Evolutionary conservation across 2,113 vertebrate species (phyloP).

Genomic region (Coryphaenoides rupestris): DNA sequence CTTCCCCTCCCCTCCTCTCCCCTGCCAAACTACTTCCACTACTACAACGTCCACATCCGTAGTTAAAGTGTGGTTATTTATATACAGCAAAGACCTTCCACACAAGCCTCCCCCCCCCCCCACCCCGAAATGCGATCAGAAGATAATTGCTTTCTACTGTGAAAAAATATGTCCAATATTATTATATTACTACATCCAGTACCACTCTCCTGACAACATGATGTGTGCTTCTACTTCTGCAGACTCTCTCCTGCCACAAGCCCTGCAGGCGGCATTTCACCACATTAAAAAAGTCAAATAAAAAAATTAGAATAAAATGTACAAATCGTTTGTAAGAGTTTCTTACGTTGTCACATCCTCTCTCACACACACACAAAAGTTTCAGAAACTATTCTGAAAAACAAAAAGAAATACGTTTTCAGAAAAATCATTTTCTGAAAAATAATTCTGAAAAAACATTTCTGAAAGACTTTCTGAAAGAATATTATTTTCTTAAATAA

Average conservation of each 20-base stretch:
- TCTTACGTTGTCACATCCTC: background rate
- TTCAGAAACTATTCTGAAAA: too few species aligned
- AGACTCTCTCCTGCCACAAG: constrained; percentile 3
- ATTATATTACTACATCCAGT: constrained; percentile 15
- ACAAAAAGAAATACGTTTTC: too few species aligned
- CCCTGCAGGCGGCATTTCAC: too few species aligned
- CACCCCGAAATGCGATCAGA: background rate
- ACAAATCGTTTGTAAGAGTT: too few species aligned
- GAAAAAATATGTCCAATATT: constrained; percentile 31
- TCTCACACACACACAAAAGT: constrained; percentile 33
- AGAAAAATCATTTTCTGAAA: too few species aligned
- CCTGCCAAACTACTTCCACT: background rate
- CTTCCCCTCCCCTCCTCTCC: too few species aligned
- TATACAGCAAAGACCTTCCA: constrained; percentile 38
- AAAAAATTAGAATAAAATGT: too few species aligned
- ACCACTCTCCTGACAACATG: constrained; percentile 22
- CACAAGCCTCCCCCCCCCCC: constrained; percentile 16
- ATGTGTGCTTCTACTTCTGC: constrained; percentile 40
- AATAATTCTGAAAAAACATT: too few species aligned
- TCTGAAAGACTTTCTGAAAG: too few species aligned
- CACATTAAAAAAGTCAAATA: too few species aligned
- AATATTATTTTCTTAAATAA: too few species aligned
- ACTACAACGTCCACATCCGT: background rate
- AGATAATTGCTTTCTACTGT: background rate
- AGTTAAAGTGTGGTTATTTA: constrained; percentile 34